Conservation (phyloP, 2,113 vertebrate species). For the Rhinopomastus cyanomelas region DNA sequence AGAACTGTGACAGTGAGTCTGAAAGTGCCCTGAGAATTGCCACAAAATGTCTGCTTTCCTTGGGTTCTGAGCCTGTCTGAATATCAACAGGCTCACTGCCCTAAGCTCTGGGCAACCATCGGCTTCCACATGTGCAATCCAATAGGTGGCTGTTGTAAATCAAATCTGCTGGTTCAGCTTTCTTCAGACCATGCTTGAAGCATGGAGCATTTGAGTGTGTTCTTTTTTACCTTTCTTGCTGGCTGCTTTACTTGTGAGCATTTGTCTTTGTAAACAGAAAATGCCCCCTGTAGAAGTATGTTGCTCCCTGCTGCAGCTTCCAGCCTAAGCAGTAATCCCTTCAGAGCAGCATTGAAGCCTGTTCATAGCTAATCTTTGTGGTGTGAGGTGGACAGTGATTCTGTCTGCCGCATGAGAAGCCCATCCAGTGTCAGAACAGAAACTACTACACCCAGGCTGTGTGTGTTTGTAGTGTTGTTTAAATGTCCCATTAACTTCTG, state of each 20-base stretch:
- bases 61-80: not conserved
- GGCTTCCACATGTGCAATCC: not conserved
- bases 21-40: not conserved
- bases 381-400: not conserved
- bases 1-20: not conserved
- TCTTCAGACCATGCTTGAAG: not conserved
- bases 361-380: not conserved
- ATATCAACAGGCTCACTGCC: not conserved
- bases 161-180: not conserved
- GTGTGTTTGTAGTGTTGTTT: not conserved
- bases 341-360: not conserved
- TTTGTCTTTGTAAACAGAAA: not conserved
- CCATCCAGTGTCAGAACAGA: not conserved
- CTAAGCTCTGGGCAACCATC: not conserved
- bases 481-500: not conserved
- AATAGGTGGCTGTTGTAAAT: not conserved
- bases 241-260: not conserved
- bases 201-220: rapidly evolving
- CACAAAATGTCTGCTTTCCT: slow-evolving; percentile 50
- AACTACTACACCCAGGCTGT: not conserved
- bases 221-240: not conserved
- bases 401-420: not conserved
- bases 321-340: not conserved
- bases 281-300: rapidly evolving
- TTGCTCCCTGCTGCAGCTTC: not conserved